These are phyloP conservation scores for Neria commutata DNA, from an alignment of 2,888 invertebrate genomes.

Conservation along the genomic window DNA sequence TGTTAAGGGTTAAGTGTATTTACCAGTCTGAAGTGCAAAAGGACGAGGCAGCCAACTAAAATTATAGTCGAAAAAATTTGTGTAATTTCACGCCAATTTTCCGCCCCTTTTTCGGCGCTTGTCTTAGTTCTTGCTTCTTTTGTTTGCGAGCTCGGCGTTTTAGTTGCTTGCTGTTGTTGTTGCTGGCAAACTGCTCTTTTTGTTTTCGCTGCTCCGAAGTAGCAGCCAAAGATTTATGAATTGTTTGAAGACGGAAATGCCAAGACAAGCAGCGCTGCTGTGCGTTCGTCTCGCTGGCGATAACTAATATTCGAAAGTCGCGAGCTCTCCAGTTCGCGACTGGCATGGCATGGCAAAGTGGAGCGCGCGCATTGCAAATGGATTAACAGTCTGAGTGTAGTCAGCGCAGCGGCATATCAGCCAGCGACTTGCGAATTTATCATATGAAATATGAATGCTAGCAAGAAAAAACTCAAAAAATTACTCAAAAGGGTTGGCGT, in stretches of 20 bases:
- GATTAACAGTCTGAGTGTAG: conserved; percentile 34
- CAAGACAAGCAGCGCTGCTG: conserved; percentile 38
- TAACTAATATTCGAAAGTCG: conserved; percentile 39
- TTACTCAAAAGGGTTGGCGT: conserved; percentile 43
- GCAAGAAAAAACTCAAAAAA: conserved; percentile 8
- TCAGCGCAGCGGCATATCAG: conserved; percentile 60
- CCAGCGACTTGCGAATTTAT: conserved; percentile 36
- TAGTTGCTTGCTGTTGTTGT: conserved; percentile 16
- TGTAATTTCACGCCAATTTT: conserved; percentile 62
- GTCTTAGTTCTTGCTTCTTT: conserved; percentile 29
- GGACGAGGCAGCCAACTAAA: conserved; percentile 24
- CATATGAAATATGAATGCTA: conserved; percentile 17
- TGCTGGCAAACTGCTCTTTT: conserved; percentile 11
- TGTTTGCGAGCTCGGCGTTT: conserved; percentile 39
- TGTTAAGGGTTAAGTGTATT: conserved; percentile 55
- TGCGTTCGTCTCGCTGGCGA: conserved; percentile 28
- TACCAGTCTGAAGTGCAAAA: conserved; percentile 30
- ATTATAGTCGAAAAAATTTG: conserved; percentile 50
- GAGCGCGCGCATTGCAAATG: not conserved
- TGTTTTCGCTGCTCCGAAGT: conserved; percentile 11
- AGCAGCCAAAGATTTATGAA: conserved; percentile 51
- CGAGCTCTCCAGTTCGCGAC: too few relatives aligned
- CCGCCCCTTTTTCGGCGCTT: conserved; percentile 31
- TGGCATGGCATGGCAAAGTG: too few relatives aligned
- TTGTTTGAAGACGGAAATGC: conserved; percentile 47